Conservation (phyloP, 2,113 vertebrate genomes). For the Scalopus aquaticus region DNA sequence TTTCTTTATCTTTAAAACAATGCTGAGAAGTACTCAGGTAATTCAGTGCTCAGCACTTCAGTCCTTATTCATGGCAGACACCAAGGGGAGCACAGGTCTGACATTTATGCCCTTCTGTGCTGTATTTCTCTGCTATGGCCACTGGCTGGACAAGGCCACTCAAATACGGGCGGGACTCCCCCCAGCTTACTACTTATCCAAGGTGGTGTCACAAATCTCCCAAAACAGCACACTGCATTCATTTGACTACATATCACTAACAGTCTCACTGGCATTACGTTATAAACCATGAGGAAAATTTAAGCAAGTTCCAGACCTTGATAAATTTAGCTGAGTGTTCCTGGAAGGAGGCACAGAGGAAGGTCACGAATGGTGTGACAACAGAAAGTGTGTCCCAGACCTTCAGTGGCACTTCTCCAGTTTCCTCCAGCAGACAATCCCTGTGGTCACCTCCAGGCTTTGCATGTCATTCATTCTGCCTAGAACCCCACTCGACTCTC, state of each 20-base stretch:
- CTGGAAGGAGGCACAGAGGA: background rate
- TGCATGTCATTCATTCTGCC: background rate
- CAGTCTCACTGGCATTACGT: background rate
- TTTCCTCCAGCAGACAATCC: background rate
- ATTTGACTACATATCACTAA: background rate
- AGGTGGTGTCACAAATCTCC: background rate
- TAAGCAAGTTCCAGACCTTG: background rate
- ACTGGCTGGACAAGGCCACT: background rate
- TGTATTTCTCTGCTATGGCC: background rate
- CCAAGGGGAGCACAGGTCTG: background rate
- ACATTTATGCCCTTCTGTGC: background rate
- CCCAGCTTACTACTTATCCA: background rate
- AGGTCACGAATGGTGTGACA: background rate
- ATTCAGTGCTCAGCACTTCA: background rate
- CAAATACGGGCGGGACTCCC: background rate
- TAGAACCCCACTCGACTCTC: background rate
- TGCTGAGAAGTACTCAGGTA: background rate
- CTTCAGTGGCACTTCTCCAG: background rate
- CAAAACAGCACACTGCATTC: background rate
- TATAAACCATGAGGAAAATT: background rate
- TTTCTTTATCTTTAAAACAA: slow-evolving; percentile 1
- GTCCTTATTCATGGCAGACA: background rate
- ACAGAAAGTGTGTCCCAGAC: background rate
- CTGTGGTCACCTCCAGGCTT: background rate
- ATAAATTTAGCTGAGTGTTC: background rate